Evolutionary conservation across 2,113 vertebrate genomes (phyloP).

Genomic region (Circaetus cinerascens): DNA sequence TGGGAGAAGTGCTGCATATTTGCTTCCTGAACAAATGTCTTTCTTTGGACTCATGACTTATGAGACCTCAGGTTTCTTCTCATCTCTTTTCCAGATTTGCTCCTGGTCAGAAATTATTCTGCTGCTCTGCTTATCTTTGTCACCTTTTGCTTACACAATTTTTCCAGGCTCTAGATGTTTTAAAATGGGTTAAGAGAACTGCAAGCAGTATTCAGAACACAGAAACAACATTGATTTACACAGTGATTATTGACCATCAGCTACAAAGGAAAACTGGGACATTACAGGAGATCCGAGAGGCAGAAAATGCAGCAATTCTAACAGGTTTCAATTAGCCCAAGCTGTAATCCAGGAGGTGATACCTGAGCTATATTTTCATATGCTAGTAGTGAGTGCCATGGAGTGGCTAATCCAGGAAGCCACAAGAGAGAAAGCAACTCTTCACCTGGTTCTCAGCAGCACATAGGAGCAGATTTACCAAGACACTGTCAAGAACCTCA

Average conservation of each 20-base stretch:
- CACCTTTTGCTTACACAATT: neutral
- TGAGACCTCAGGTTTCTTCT: neutral
- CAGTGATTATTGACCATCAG: neutral
- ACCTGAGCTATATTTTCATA: neutral
- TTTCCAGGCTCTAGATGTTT: neutral
- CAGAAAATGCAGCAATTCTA: neutral
- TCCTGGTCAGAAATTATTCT: neutral
- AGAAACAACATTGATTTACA: neutral
- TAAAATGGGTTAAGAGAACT: neutral
- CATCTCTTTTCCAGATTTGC: neutral
- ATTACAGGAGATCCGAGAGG: neutral
- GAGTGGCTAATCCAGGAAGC: neutral
- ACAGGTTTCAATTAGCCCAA: neutral
- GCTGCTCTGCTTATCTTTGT: neutral
- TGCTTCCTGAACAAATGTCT: neutral
- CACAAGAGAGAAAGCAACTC: neutral
- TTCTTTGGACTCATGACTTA: neutral
- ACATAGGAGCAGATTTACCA: neutral
- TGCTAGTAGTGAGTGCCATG: accelerated
- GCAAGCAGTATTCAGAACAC: neutral
- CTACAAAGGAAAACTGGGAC: neutral
- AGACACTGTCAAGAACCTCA: neutral
- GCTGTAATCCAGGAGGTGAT: neutral
- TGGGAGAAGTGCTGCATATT: neutral
- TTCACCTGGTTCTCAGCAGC: neutral